Conservation (phyloP, 2,888 invertebrate genomes). For the Dione juno region DNA sequence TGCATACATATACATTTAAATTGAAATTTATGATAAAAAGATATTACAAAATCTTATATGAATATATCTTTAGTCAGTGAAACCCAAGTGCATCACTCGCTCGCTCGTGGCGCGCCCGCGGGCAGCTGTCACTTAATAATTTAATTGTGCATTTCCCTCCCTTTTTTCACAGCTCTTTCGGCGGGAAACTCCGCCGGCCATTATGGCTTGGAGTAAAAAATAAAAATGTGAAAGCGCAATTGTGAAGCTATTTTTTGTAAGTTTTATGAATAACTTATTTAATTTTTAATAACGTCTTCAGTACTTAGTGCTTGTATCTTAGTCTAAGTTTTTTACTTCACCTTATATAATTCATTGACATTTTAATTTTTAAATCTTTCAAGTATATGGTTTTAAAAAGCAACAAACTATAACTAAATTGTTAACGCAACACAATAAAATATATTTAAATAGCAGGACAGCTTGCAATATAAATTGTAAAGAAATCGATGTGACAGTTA, state of each 20-base stretch:
- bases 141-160: slow-evolving; percentile 72
- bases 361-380: no score
- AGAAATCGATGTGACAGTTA: no score
- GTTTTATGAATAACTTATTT: slow-evolving; percentile 1
- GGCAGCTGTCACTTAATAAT: slow-evolving; percentile 73
- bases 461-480: no score
- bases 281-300: not conserved
- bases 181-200: slow-evolving; percentile 46
- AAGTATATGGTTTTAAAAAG: no score
- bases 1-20: not conserved
- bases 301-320: no score
- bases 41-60: not conserved
- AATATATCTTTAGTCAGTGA: slow-evolving; percentile 31
- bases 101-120: slow-evolving; percentile 48
- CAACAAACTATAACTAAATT: no score
- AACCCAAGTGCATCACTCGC: slow-evolving; percentile 35
- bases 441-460: no score
- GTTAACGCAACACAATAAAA: no score
- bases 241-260: slow-evolving; percentile 19
- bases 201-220: slow-evolving; percentile 44
- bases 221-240: slow-evolving; percentile 31
- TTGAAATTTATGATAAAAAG: not conserved
- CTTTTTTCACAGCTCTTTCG: slow-evolving; percentile 55
- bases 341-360: no score
- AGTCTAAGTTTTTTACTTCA: no score